A percentile compares a stretch with the other conserved stretches of the same genome.
Evolutionary conservation across 2,797 vertebrate species (phyloP).

Genomic region (Percopsis omiscomaycus): DNA sequence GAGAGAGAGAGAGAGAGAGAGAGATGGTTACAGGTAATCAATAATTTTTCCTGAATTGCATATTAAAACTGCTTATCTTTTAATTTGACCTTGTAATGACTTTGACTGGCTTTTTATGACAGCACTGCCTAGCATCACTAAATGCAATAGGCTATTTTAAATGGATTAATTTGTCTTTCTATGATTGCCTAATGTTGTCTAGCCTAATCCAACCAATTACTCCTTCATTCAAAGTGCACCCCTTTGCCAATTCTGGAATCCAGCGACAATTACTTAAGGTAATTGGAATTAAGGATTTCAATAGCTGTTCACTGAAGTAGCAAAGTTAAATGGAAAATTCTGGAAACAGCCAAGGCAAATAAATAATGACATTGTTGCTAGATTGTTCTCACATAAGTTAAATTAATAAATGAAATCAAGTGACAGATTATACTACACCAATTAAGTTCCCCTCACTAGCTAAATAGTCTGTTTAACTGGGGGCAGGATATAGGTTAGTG

Average conservation of each 20-base stretch:
- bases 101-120: slow-evolving; percentile 10
- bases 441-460: too few relatives aligned
- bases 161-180: slow-evolving; percentile 1
- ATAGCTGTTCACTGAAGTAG: not conserved
- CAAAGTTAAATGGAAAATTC: not conserved
- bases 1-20: not conserved
- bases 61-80: not conserved
- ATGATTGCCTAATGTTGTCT: slow-evolving; percentile 7
- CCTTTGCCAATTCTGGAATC: not conserved
- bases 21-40: slow-evolving; percentile 10
- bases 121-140: not conserved
- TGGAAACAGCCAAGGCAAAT: too few relatives aligned
- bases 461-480: too few relatives aligned
- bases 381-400: too few relatives aligned
- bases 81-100: slow-evolving; percentile 2
- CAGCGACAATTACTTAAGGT: not conserved
- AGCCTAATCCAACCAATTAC: slow-evolving; percentile 7
- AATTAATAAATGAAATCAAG: too few relatives aligned
- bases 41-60: slow-evolving; percentile 5
- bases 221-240: not conserved
- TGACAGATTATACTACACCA: too few relatives aligned
- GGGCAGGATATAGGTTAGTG: too few relatives aligned
- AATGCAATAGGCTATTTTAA: not conserved
- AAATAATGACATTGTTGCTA: too few relatives aligned
- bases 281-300: not conserved